phyloP scores from a whole-genome alignment of 2,113 vertebrate species.

The Nothocercus julius region DNA sequence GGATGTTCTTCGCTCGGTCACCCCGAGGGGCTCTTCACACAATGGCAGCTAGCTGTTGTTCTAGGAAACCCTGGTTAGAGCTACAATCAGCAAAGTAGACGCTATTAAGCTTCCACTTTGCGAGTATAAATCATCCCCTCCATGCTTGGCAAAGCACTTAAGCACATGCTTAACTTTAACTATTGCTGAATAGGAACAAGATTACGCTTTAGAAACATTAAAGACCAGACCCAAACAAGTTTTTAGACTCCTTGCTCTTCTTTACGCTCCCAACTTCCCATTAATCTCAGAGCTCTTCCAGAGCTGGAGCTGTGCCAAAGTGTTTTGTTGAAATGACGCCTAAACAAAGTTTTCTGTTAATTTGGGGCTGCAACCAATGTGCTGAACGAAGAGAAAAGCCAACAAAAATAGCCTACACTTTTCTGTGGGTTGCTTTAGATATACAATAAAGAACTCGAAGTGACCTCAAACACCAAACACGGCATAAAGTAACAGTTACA shows the following conservation, averaged over 20 bases:
- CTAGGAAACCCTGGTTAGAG: background rate
- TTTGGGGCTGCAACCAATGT: background rate
- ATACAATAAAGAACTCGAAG: background rate
- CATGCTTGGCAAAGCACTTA: constrained; percentile 25
- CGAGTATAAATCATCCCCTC: constrained; percentile 33
- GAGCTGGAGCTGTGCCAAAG: background rate
- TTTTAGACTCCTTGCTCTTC: background rate
- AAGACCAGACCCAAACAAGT: background rate
- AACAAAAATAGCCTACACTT: background rate
- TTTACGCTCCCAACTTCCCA: background rate
- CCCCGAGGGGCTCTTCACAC: background rate
- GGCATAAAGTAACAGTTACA: background rate
- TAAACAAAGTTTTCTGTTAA: constrained; percentile 33
- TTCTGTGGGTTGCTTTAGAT: background rate
- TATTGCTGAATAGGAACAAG: background rate
- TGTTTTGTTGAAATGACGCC: constrained; percentile 12
- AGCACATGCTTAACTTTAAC: background rate
- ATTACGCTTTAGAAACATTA: background rate
- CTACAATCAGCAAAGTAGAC: background rate
- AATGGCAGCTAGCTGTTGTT: background rate
- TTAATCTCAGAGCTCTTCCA: constrained; percentile 17
- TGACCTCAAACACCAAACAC: background rate
- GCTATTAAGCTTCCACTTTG: background rate
- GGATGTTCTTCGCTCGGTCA: background rate
- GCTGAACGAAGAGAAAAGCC: constrained; percentile 11